Conservation (phyloP, 2,888 invertebrate genomes). For the Cremastobaeus sp. region DNA sequence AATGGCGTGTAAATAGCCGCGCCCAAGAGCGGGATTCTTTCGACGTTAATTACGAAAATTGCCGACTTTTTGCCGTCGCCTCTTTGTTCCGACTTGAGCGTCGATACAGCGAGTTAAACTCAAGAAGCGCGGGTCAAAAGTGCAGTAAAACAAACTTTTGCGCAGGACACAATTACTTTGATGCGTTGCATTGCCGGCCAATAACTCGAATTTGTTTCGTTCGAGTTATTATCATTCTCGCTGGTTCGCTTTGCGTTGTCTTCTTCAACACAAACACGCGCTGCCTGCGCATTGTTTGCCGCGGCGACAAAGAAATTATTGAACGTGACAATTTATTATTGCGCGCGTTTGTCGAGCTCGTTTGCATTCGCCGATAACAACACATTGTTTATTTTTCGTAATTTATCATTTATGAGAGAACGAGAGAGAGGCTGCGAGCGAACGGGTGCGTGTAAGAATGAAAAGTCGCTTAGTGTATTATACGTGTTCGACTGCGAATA, state of each 20-base stretch:
- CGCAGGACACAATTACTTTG: too few species aligned
- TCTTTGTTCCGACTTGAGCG: too few species aligned
- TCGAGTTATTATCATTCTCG: neutral
- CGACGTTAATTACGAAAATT: slow-evolving; percentile 24
- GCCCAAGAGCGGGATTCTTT: slow-evolving; percentile 24
- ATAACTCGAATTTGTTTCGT: too few species aligned
- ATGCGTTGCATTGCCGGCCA: too few species aligned
- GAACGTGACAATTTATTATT: slow-evolving; percentile 13
- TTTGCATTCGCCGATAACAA: slow-evolving; percentile 17
- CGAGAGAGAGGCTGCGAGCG: slow-evolving; percentile 5
- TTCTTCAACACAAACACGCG: too few species aligned
- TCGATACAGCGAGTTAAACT: too few species aligned
- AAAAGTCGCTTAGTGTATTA: slow-evolving; percentile 14
- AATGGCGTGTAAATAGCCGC: slow-evolving; percentile 43
- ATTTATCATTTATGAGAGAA: slow-evolving; percentile 4
- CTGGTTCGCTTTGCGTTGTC: neutral
- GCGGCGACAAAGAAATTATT: slow-evolving; percentile 15
- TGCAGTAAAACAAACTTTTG: too few species aligned
- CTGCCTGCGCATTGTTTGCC: neutral
- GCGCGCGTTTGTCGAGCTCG: slow-evolving; percentile 5
- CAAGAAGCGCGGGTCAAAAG: too few species aligned
- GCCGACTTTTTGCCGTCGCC: slow-evolving; percentile 12
- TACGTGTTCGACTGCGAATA: slow-evolving; percentile 17
- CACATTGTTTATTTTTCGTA: slow-evolving; percentile 4
- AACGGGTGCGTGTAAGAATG: slow-evolving; percentile 26